Evolutionary conservation across 1,140 invertebrate species (phyloP).

Genomic region (Conopomorpha cramerella): DNA sequence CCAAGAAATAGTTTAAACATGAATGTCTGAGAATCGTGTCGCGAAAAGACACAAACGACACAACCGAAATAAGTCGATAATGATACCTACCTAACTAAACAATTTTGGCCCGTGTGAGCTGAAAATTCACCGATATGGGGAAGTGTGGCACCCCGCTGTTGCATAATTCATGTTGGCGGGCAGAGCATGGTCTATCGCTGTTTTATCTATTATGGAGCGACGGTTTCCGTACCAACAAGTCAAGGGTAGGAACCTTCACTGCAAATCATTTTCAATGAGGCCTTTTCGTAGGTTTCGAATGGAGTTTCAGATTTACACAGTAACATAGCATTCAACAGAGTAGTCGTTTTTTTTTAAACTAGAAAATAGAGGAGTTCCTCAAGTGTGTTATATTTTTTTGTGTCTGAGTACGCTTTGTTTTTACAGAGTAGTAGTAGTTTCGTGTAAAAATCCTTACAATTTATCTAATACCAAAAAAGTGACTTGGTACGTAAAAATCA

Average conservation of each 20-base stretch:
- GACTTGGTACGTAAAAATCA: too few species aligned
- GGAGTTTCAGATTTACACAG: too few species aligned
- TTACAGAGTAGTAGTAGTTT: too few species aligned
- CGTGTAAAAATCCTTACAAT: too few species aligned
- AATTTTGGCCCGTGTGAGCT: conserved; percentile 54
- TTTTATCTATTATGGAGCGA: conserved; percentile 56
- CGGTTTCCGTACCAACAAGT: conserved; percentile 12
- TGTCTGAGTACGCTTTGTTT: too few species aligned
- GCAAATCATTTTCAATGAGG: too few species aligned
- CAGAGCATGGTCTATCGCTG: conserved; percentile 60
- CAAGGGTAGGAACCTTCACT: not conserved
- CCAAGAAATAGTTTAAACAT: not conserved
- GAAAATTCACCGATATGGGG: conserved; percentile 56
- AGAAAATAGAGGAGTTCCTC: too few species aligned
- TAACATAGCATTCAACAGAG: too few species aligned
- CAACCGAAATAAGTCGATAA: conserved; percentile 29
- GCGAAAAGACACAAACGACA: conserved; percentile 25
- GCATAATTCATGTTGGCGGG: conserved; percentile 54
- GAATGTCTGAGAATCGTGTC: conserved; percentile 2
- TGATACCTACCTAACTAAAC: conserved; percentile 43
- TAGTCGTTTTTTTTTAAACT: too few species aligned
- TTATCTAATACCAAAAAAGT: too few species aligned
- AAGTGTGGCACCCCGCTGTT: conserved; percentile 59
- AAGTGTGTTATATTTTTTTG: too few species aligned
- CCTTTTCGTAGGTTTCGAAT: too few species aligned